Evolutionary conservation across 2,888 invertebrate genomes (phyloP).

Genomic region (Pristionchus fissidentatus): DNA sequence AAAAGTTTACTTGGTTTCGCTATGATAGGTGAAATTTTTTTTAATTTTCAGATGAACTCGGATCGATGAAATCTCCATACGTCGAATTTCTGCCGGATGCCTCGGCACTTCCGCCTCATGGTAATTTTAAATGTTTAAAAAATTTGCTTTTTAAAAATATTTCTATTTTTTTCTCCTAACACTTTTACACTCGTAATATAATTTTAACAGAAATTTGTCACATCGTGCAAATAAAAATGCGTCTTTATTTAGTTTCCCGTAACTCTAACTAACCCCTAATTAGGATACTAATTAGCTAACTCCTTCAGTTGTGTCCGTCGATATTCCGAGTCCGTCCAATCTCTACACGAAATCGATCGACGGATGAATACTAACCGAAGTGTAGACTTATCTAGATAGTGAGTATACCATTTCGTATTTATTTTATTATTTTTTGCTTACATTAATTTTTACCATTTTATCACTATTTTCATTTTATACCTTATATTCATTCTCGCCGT

Average conservation of each 20-base stretch:
- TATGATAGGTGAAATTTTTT: neutral
- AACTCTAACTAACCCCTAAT: no score
- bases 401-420: neutral
- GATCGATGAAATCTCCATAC: conserved; percentile 53
- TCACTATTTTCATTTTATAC: no score
- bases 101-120: conserved; percentile 54
- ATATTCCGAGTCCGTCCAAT: conserved; percentile 1
- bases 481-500: no score
- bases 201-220: no score
- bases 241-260: no score
- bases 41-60: conserved; percentile 50
- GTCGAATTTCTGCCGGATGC: conserved; percentile 55
- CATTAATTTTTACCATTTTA: neutral
- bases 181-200: no score
- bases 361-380: neutral
- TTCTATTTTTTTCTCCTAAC: no score
- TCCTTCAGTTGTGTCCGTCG: conserved; percentile 13
- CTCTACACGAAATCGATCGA: conserved; percentile 5
- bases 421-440: neutral
- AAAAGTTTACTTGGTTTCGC: neutral
- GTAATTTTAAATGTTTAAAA: conserved; percentile 25
- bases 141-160: neutral
- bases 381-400: no score
- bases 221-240: no score
- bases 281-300: no score